Evolutionary conservation across 2,888 invertebrate species (phyloP).

Genomic region (Plusia festucae): DNA sequence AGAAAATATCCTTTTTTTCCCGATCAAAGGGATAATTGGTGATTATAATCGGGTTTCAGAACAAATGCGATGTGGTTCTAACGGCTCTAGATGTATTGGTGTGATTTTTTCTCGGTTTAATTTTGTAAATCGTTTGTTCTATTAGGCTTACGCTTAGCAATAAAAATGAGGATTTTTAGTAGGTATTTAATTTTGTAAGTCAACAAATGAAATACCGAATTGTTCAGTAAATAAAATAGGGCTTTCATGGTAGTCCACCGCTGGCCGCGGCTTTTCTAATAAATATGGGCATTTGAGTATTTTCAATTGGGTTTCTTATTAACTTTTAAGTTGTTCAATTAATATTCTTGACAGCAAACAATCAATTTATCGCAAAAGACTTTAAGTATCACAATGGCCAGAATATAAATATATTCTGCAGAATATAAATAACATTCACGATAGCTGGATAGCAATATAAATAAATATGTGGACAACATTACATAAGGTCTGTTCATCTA

Average conservation of each 20-base stretch:
- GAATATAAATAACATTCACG: too few species aligned
- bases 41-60: slow-evolving; percentile 59
- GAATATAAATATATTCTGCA: too few species aligned
- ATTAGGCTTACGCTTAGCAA: slow-evolving; percentile 21
- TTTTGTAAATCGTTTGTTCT: slow-evolving; percentile 43
- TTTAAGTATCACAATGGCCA: background rate
- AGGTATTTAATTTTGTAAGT: slow-evolving; percentile 18
- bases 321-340: slow-evolving; percentile 4
- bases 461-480: too few species aligned
- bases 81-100: slow-evolving; percentile 37
- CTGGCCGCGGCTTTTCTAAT: slow-evolving; percentile 2
- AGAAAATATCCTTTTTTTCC: slow-evolving; percentile 58
- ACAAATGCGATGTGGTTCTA: slow-evolving; percentile 52
- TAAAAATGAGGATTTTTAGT: slow-evolving; percentile 18
- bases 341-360: background rate
- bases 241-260: background rate
- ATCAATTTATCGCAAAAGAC: background rate
- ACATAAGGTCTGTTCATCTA: too few species aligned
- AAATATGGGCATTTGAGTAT: slow-evolving; percentile 4
- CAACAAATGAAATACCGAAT: too few species aligned
- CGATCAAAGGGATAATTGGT: slow-evolving; percentile 68
- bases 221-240: background rate
- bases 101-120: slow-evolving; percentile 45
- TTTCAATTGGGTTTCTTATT: slow-evolving; percentile 4
- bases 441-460: too few species aligned